These are phyloP conservation scores for Silurus aristotelis DNA, from an alignment of 2,797 vertebrate genomes.

Conservation along the genomic window DNA sequence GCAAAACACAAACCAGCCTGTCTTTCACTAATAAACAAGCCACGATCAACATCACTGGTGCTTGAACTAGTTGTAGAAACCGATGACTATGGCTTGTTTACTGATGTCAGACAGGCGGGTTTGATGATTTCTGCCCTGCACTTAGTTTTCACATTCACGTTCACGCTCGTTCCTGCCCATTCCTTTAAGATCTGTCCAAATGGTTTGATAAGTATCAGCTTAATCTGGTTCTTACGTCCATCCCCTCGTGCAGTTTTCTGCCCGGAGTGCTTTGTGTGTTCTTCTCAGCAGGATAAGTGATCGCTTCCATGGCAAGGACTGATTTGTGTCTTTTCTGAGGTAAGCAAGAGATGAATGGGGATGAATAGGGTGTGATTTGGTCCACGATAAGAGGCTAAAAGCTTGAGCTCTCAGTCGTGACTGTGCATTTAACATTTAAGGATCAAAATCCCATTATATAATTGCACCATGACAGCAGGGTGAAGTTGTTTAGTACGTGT, in stretches of 20 bases:
- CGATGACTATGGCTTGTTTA: too few species aligned
- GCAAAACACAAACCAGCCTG: too few species aligned
- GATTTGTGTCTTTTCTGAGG: conserved; percentile 11
- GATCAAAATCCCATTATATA: conserved; percentile 14
- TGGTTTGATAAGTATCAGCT: conserved; percentile 1
- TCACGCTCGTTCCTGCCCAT: conserved; percentile 5
- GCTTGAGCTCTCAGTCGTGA: conserved; percentile 13
- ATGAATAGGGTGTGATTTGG: background rate
- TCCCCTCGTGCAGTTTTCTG: conserved; percentile 2
- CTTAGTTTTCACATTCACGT: background rate
- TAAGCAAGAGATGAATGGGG: conserved; percentile 2
- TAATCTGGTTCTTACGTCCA: conserved; percentile 7
- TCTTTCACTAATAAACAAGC: too few species aligned
- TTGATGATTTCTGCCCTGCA: background rate
- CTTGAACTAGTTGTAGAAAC: too few species aligned
- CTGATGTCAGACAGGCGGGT: too few species aligned
- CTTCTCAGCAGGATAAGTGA: conserved; percentile 1
- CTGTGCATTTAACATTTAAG: conserved; percentile 21
- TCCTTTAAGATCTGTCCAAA: background rate
- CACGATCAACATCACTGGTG: too few species aligned
- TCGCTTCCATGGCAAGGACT: conserved; percentile 5
- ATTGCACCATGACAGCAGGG: conserved; percentile 3
- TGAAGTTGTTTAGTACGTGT: background rate
- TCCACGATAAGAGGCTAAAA: conserved; percentile 17
- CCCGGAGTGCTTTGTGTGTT: conserved; percentile 1